Base-by-base conservation (phyloP, 37 sponge, comb jelly and placozoan genomes). In the Diacarnus erythraeanus region DNA sequence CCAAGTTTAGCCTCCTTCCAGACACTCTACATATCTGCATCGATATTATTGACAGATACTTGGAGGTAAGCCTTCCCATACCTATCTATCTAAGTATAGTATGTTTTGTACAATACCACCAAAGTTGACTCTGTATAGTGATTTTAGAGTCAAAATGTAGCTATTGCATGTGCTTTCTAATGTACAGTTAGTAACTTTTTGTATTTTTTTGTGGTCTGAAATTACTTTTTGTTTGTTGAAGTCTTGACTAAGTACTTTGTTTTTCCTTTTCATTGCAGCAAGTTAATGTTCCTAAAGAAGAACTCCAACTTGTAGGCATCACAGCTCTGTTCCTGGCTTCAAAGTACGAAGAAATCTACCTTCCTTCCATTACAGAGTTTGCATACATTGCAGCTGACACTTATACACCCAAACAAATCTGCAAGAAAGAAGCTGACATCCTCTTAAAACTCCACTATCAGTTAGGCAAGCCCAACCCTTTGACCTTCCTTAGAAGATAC, bases 341-440 rank as follows among this genome's bases (percentile, higher is more conserved):
- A 36, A 92, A 92, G 66, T 88, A 81, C 83, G 93, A 92, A 64
- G 93, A 92, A 63, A 77, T 88, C 63, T 85, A 81, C 33, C 83
- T 86, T 17, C 89, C 93, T 12, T 64, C 47, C 29, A 22, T 84
- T 42, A 17, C 40, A 4, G 90, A 92, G 23, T 77, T 87, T 64
- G 70, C 70, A 63, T 77, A 83, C 77, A 71, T 92, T 60, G 72
- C 86, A 15, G 89, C 78, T 67, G 40, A 77, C 89, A 77, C 82
- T 29, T 92, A 81, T 83, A 51, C 85, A 23, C 26, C 39, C 25
- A 29, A 74, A 20, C 68, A 85, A 23, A 40, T 92, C 31, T 44
- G 54, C 23, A 42, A 77, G 42, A 81, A 75, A 76, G 93, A 92
- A 44, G 64, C 23, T n/a, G 59, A 47, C 67, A 77, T 92, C 43